Percentiles rank a stretch among this genome's conserved stretches.
Evolutionary conservation across 2,888 invertebrate genomes (phyloP).

Genomic region (Aphodius sticticus): DNA sequence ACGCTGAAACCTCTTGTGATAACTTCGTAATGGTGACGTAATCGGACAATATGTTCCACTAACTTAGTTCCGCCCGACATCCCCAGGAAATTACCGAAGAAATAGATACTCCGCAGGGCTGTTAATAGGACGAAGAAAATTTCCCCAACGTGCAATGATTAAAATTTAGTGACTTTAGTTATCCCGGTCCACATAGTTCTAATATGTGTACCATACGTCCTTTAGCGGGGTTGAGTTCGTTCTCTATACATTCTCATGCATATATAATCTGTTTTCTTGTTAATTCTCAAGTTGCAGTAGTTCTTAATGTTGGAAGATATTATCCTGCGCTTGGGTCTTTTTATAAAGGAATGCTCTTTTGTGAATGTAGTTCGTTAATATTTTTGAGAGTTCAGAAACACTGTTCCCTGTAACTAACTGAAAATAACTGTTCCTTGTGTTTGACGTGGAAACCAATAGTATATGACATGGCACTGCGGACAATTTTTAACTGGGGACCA

Average conservation of each 20-base stretch:
- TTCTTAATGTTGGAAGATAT: neutral
- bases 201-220: neutral
- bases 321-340: too few relatives aligned
- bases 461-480: too few relatives aligned
- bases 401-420: too few relatives aligned
- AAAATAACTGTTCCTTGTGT: too few relatives aligned
- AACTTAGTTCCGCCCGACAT: conserved; percentile 16
- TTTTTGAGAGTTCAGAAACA: too few relatives aligned
- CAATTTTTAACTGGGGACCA: too few relatives aligned
- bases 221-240: neutral
- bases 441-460: too few relatives aligned
- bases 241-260: neutral
- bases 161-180: conserved; percentile 13
- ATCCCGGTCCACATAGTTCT: neutral
- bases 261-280: neutral
- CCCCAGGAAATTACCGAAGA: conserved; percentile 19
- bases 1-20: conserved; percentile 5
- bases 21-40: conserved; percentile 22
- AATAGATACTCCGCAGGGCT: conserved; percentile 5
- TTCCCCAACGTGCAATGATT: conserved; percentile 25
- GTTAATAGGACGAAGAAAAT: conserved; percentile 16
- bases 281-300: neutral
- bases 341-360: too few relatives aligned
- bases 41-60: conserved; percentile 22
- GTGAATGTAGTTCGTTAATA: too few relatives aligned